phyloP scores from a whole-genome alignment of 92 coral and sea anemone genomes.

The Muricea muricata region DNA sequence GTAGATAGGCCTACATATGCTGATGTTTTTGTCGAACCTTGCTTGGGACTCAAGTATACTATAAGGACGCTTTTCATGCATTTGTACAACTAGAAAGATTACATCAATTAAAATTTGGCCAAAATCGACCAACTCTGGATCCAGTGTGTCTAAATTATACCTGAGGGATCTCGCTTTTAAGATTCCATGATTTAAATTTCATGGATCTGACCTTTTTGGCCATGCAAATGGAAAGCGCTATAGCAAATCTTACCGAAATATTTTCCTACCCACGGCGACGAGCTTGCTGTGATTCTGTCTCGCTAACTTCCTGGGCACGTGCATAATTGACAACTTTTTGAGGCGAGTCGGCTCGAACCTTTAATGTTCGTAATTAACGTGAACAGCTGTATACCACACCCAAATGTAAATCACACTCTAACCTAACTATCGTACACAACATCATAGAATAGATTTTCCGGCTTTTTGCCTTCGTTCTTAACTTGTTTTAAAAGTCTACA shows the following conservation, averaged over 20 bases:
- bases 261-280: neutral
- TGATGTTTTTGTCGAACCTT: too few species aligned
- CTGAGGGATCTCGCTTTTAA: too few species aligned
- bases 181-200: too few species aligned
- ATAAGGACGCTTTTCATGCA: too few species aligned
- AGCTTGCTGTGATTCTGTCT: neutral
- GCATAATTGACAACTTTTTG: neutral
- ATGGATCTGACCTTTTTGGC: too few species aligned
- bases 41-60: too few species aligned
- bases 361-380: neutral
- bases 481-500: neutral
- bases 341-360: neutral
- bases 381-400: slow-evolving; percentile 10
- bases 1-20: too few species aligned
- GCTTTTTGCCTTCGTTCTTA: neutral
- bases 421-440: neutral
- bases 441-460: slow-evolving; percentile 1
- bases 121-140: too few species aligned
- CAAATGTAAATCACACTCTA: neutral
- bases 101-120: too few species aligned
- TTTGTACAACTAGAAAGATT: too few species aligned
- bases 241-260: neutral
- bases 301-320: slow-evolving; percentile 9
- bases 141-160: too few species aligned
- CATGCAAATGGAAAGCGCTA: too few species aligned